Evolutionary conservation across 2,888 invertebrate genomes (phyloP).

Genomic region (Quadriops clusia): DNA sequence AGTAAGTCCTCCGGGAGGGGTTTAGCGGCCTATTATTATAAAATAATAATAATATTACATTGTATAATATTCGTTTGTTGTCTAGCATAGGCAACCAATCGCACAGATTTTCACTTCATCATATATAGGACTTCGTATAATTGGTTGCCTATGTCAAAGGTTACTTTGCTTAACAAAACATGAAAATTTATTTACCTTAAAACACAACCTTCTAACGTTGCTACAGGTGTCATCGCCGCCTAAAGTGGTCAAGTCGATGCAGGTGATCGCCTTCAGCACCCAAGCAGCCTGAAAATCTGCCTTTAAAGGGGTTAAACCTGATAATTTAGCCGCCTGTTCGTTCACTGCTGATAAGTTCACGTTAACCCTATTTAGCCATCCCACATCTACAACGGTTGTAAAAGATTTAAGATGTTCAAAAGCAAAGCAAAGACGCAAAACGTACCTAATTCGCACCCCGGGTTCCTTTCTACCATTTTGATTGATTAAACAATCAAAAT

Average conservation of each 20-base stretch:
- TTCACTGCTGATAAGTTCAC: conserved; percentile 48
- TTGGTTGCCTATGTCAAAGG: too few relatives aligned
- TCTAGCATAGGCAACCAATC: conserved; percentile 6
- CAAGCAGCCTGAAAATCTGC: conserved; percentile 52
- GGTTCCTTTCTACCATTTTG: conserved; percentile 23
- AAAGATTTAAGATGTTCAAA: conserved; percentile 5
- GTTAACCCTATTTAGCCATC: conserved; percentile 39
- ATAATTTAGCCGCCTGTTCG: conserved; percentile 39
- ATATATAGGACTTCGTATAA: too few relatives aligned
- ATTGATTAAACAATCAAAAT: too few relatives aligned
- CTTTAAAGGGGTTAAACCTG: conserved; percentile 33
- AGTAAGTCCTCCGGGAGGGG: conserved; percentile 36
- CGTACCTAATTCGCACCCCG: conserved; percentile 30
- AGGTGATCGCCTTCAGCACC: conserved; percentile 69
- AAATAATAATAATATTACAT: background rate
- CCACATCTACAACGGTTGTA: conserved; percentile 32
- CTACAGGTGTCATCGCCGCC: conserved; percentile 68
- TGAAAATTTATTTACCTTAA: conserved; percentile 60
- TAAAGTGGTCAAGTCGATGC: conserved; percentile 89
- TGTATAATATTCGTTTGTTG: background rate
- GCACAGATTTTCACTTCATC: too few relatives aligned
- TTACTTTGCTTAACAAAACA: too few relatives aligned
- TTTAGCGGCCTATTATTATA: conserved; percentile 40
- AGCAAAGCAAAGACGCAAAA: too few relatives aligned
- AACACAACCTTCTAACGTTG: conserved; percentile 70